These are phyloP conservation scores for Pheosia gnoma DNA, from an alignment of 2,888 invertebrate species.

Conservation along the genomic window DNA sequence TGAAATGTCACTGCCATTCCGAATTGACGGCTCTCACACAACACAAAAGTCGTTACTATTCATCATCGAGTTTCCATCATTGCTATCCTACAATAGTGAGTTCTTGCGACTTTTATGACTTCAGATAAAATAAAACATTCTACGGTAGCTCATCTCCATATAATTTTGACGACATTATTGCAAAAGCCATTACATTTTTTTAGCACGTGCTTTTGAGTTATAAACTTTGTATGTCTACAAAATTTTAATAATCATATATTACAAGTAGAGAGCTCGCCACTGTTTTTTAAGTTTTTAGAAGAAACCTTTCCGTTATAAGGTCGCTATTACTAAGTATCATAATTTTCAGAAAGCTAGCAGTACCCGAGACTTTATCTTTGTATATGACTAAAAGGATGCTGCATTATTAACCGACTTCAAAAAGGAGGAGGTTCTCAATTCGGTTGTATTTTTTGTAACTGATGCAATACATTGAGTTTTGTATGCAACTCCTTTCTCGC, in stretches of 20 bases:
- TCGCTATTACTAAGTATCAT: background rate
- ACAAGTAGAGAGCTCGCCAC: background rate
- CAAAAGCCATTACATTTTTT: background rate
- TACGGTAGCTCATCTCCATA: background rate
- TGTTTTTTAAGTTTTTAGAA: background rate
- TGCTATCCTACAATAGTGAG: background rate
- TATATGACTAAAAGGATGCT: too few relatives aligned
- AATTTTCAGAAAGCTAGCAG: too few relatives aligned
- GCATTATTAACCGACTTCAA: too few relatives aligned
- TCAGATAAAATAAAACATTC: background rate
- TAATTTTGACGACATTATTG: background rate
- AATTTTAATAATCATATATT: background rate
- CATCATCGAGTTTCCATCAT: too few relatives aligned
- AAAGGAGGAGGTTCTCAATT: too few relatives aligned
- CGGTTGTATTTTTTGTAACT: too few relatives aligned
- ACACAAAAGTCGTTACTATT: background rate
- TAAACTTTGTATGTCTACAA: background rate
- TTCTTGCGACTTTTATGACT: background rate
- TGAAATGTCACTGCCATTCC: conserved; percentile 19
- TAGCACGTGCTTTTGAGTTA: background rate
- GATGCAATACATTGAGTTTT: background rate
- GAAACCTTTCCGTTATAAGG: background rate
- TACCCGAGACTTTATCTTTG: too few relatives aligned
- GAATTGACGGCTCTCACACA: background rate
- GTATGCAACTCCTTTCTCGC: conserved; percentile 15